phyloP scores from a whole-genome alignment of 2,888 invertebrate genomes.

The Barypeithes pellucidus region DNA sequence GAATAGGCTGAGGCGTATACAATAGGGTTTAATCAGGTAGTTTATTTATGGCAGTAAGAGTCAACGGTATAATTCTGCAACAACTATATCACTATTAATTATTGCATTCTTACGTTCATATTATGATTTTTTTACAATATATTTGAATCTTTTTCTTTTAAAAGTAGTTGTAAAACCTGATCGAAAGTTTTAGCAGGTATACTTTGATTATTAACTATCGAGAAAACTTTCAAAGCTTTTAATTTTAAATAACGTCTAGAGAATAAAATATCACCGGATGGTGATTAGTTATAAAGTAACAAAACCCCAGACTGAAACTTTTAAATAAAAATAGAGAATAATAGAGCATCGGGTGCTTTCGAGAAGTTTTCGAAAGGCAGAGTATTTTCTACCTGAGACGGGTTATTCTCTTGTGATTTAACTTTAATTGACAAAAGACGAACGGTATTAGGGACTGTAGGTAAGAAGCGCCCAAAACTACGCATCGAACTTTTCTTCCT shows the following conservation, averaged over 20 bases:
- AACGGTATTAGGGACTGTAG: constrained; percentile 42
- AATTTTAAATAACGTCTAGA: constrained; percentile 30
- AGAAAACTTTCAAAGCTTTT: constrained; percentile 25
- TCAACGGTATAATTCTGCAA: too few relatives aligned
- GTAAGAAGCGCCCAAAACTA: too few relatives aligned
- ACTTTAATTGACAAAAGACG: constrained; percentile 52
- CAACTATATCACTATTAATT: too few relatives aligned
- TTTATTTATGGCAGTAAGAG: too few relatives aligned
- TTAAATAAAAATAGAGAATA: constrained; percentile 42
- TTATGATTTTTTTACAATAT: too few relatives aligned
- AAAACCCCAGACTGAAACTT: constrained; percentile 27
- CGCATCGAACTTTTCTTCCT: too few relatives aligned
- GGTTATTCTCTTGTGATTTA: constrained; percentile 49
- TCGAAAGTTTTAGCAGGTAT: not conserved
- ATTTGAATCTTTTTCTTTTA: too few relatives aligned
- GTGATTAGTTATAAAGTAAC: constrained; percentile 44
- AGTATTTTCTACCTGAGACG: constrained; percentile 20
- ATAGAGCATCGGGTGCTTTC: not conserved
- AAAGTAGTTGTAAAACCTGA: not conserved
- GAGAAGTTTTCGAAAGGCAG: constrained; percentile 13
- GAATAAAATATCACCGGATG: constrained; percentile 38
- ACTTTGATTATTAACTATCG: constrained; percentile 24
- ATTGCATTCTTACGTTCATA: too few relatives aligned
- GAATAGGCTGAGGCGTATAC: too few relatives aligned
- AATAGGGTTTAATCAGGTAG: too few relatives aligned